Evolutionary conservation across 2,113 vertebrate species (phyloP).

Genomic region (Colaptes auratus): DNA sequence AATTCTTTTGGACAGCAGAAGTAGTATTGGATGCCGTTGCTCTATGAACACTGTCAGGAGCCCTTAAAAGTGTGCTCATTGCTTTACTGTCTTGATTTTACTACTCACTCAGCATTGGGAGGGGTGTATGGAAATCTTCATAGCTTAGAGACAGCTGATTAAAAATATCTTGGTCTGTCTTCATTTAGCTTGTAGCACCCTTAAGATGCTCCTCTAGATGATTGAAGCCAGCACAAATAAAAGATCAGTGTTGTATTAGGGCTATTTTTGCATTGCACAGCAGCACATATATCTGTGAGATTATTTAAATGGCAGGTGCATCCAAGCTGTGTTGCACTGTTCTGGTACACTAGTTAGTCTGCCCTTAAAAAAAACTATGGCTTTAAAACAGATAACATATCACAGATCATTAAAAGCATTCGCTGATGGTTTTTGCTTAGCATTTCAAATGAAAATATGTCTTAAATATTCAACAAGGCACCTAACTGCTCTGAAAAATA

Average conservation of each 20-base stretch:
- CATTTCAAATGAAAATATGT: neutral
- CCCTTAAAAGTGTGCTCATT: neutral
- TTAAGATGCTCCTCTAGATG: neutral
- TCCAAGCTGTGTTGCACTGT: neutral
- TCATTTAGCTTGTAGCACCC: neutral
- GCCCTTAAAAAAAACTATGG: neutral
- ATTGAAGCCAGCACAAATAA: slow-evolving; percentile 1
- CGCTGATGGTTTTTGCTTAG: neutral
- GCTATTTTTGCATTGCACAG: neutral
- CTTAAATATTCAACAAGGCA: neutral
- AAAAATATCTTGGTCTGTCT: neutral
- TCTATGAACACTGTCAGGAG: neutral
- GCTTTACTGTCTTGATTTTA: neutral
- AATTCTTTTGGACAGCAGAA: neutral
- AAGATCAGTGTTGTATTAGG: neutral
- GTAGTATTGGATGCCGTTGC: neutral
- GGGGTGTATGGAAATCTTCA: neutral
- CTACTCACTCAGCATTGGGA: neutral
- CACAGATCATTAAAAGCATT: neutral
- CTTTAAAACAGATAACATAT: neutral
- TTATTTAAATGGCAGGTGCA: neutral
- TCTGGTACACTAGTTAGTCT: neutral
- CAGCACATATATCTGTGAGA: neutral
- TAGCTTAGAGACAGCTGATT: neutral
- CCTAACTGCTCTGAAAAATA: neutral